These are phyloP conservation scores for Epinephelus fuscoguttatus DNA, from an alignment of 2,113 vertebrate species.

Conservation along the genomic window DNA sequence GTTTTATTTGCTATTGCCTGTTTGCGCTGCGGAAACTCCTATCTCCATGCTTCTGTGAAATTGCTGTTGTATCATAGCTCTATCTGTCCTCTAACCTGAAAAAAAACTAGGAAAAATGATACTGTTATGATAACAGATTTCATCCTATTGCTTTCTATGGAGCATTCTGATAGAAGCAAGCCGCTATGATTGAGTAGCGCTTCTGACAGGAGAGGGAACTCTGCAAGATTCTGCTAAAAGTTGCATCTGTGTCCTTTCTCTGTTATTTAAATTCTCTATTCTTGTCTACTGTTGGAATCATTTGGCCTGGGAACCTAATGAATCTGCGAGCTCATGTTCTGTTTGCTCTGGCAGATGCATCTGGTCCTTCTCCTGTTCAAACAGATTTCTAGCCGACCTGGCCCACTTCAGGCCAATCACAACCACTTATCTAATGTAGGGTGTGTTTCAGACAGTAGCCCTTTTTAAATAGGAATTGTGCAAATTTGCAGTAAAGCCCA, in stretches of 20 bases:
- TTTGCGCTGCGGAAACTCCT: conserved; percentile 52
- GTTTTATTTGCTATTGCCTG: conserved; percentile 67
- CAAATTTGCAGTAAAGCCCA: too few relatives aligned
- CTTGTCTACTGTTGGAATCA: neutral
- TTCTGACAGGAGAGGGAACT: neutral
- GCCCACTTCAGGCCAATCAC: too few relatives aligned
- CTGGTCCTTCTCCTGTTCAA: too few relatives aligned
- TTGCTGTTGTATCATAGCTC: conserved; percentile 49
- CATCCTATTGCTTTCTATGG: neutral
- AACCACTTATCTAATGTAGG: too few relatives aligned
- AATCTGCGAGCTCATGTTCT: too few relatives aligned
- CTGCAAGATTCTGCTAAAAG: neutral
- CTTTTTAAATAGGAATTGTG: too few relatives aligned
- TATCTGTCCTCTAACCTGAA: conserved; percentile 27
- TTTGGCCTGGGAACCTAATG: too few relatives aligned
- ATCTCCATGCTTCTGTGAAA: conserved; percentile 59
- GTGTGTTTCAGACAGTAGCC: too few relatives aligned
- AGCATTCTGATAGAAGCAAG: neutral
- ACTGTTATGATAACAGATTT: conserved; percentile 36
- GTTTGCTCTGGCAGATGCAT: too few relatives aligned
- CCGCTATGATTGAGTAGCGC: neutral
- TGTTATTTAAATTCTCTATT: neutral
- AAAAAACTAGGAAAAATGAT: conserved; percentile 9
- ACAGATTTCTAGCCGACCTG: too few relatives aligned
- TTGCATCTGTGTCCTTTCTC: neutral